A percentile compares a stretch with the other conserved stretches of the same genome.
Conservation (phyloP, 2,113 vertebrate species). For the Rattus norvegicus region GRCr8 NC_086036.1:18640001-18640500, state of each 20-base stretch:
- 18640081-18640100: neutral
- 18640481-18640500: neutral
- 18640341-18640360: neutral
- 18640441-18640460: neutral
- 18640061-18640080: slow-evolving; percentile 18
- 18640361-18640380: no score
- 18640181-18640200: neutral
- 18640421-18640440: neutral
- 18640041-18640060: neutral
- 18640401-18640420: neutral
- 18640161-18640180: neutral
- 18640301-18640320: neutral
- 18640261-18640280: neutral
- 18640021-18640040: neutral
- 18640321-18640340: neutral
- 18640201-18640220: neutral
- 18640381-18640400: neutral
- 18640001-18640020: neutral
- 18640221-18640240: neutral
- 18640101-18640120: neutral
- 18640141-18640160: neutral
- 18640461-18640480: neutral
- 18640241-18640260: neutral
- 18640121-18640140: neutral
- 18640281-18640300: neutral